phyloP scores from a whole-genome alignment of 23 tunicate genomes.

The Trididemnum nubilum region DNA sequence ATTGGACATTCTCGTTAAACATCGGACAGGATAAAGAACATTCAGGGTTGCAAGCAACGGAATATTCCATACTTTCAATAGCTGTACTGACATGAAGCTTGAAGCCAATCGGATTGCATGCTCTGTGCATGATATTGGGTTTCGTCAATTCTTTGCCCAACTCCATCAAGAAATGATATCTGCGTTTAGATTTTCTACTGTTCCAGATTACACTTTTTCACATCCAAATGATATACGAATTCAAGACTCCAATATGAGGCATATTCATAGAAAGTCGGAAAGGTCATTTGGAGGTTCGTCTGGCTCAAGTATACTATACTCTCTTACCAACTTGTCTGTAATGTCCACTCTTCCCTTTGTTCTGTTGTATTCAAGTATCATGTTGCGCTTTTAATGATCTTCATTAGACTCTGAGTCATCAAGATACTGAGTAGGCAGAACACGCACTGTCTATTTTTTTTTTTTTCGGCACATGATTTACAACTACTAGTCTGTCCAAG shows the following conservation, averaged over 20 bases:
- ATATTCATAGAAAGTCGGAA: too few species aligned
- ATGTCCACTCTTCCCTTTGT: conserved; percentile 15
- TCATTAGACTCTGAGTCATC: conserved; percentile 18
- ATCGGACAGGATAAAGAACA: too few species aligned
- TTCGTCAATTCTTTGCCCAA: too few species aligned
- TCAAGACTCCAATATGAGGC: conserved; percentile 19
- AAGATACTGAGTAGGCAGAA: conserved; percentile 17
- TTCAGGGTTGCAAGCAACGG: too few species aligned
- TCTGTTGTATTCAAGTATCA: conserved; percentile 23
- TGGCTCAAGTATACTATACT: conserved; percentile 25
- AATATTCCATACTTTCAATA: too few species aligned
- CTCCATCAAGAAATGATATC: too few species aligned
- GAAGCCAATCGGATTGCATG: conserved; percentile 10
- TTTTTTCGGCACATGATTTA: conserved; percentile 12
- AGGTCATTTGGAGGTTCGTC: conserved; percentile 21
- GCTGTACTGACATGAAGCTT: conserved; percentile 4
- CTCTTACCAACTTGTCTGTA: conserved; percentile 32
- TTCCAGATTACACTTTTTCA: too few species aligned
- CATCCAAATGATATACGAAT: too few species aligned
- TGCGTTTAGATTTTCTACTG: too few species aligned
- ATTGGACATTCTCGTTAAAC: too few species aligned
- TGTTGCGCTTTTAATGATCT: conserved; percentile 8
- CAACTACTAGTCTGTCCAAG: neutral
- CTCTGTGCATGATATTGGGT: conserved; percentile 14
- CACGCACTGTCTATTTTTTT: conserved; percentile 18